These are phyloP conservation scores for Synergus japonicus DNA, from an alignment of 2,888 invertebrate species.

Conservation along the genomic window DNA sequence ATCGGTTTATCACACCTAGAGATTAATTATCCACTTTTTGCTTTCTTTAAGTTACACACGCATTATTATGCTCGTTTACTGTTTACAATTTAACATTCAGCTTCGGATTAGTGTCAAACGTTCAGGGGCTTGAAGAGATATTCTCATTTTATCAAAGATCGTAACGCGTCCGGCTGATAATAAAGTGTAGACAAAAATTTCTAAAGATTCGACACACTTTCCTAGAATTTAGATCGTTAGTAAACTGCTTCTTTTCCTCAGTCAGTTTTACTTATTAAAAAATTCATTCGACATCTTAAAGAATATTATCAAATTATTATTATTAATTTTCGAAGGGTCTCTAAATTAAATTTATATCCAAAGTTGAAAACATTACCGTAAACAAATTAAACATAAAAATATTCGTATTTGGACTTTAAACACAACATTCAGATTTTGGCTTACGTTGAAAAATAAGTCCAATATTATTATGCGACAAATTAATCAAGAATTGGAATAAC, in stretches of 20 bases:
- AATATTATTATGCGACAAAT: background rate
- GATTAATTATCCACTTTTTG: constrained; percentile 1
- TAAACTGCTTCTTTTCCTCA: background rate
- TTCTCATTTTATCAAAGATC: constrained; percentile 26
- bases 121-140: constrained; percentile 10
- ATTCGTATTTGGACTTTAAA: background rate
- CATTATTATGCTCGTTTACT: background rate
- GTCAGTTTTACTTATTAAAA: background rate
- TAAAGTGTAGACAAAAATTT: constrained; percentile 24
- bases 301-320: no score
- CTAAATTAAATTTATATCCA: background rate
- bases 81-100: background rate
- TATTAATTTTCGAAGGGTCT: no score
- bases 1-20: constrained; percentile 28
- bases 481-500: background rate
- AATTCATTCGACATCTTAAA: background rate
- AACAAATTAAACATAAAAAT: background rate
- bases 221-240: background rate
- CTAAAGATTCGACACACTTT: constrained; percentile 18
- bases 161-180: constrained; percentile 23
- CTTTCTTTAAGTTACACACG: background rate
- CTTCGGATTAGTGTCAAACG: constrained; percentile 12
- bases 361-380: background rate
- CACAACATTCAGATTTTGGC: background rate
- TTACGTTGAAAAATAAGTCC: background rate